A percentile compares a stretch with the other conserved stretches of the same genome.
phyloP scores from a whole-genome alignment of 2,888 invertebrate species.

The Globia sparganii region DNA sequence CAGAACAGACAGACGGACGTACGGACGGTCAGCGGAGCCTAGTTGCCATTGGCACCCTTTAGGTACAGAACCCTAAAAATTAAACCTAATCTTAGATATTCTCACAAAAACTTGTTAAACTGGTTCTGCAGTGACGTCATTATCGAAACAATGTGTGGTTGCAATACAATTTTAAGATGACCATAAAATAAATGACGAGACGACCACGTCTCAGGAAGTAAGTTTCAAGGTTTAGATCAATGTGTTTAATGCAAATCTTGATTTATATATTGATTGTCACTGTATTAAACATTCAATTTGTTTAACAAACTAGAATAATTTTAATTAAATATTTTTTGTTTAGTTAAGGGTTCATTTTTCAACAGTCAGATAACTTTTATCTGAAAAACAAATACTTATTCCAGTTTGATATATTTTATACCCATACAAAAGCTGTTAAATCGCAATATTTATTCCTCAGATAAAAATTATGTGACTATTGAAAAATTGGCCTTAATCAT shows the following conservation, averaged over 20 bases:
- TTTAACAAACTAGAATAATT: constrained; percentile 19
- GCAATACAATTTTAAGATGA: constrained; percentile 46
- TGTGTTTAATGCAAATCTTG: constrained; percentile 51
- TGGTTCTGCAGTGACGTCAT: constrained; percentile 37
- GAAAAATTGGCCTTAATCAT: neutral
- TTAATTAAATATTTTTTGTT: neutral
- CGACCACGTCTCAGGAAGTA: constrained; percentile 55
- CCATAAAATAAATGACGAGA: constrained; percentile 45
- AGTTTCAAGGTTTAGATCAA: constrained; percentile 51
- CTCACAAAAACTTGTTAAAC: constrained; percentile 35
- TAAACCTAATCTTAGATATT: constrained; percentile 1
- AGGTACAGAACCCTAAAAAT: constrained; percentile 6
- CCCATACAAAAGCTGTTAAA: too few species aligned
- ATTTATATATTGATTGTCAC: constrained; percentile 31
- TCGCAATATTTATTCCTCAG: too few species aligned
- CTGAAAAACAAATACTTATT: too few species aligned
- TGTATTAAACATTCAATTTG: constrained; percentile 2
- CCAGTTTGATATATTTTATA: too few species aligned
- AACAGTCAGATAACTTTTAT: too few species aligned
- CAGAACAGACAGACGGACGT: too few species aligned
- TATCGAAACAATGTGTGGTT: constrained; percentile 14
- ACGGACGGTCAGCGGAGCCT: neutral
- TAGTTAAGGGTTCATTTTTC: neutral
- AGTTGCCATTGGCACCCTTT: neutral
- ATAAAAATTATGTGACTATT: too few species aligned